These are phyloP conservation scores for Adoxophyes honmai DNA, from an alignment of 1,140 invertebrate species.

Conservation along the genomic window DNA sequence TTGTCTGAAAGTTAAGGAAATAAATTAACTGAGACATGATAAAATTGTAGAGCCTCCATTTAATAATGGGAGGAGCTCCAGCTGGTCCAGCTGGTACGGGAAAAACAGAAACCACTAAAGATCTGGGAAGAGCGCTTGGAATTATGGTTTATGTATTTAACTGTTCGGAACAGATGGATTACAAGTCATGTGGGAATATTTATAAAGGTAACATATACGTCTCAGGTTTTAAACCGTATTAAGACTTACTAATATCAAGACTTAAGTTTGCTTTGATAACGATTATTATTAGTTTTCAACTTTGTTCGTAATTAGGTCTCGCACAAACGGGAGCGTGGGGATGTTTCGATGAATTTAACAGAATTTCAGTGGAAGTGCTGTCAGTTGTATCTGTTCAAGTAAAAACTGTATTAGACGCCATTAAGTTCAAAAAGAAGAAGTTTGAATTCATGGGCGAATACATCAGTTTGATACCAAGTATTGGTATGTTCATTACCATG, in stretches of 20 bases:
- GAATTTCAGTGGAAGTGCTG: constrained; percentile 94
- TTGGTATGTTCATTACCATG: constrained; percentile 97
- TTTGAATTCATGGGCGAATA: constrained; percentile 92
- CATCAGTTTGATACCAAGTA: constrained; percentile 85
- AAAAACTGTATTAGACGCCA: constrained; percentile 89
- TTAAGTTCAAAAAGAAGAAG: constrained; percentile 86
- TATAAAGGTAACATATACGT: constrained; percentile 86
- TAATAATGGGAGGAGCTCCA: constrained; percentile 94
- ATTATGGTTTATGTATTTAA: constrained; percentile 98
- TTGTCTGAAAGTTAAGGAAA: too few relatives aligned
- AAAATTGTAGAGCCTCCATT: constrained; percentile 85
- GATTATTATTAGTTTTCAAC: too few relatives aligned
- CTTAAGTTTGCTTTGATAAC: too few relatives aligned
- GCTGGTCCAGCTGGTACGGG: constrained; percentile 92
- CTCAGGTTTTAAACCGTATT: too few relatives aligned
- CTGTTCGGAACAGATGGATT: constrained; percentile 98
- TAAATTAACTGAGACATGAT: neutral
- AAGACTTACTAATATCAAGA: too few relatives aligned
- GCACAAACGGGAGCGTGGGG: constrained; percentile 97
- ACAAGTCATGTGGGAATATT: constrained; percentile 94
- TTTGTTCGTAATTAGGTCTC: constrained; percentile 74
- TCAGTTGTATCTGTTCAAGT: constrained; percentile 95
- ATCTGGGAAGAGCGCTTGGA: constrained; percentile 92
- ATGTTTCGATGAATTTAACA: constrained; percentile 97
- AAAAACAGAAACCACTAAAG: constrained; percentile 96